These are phyloP conservation scores for Drosophila nigromelanica DNA, from an alignment of 1,140 invertebrate genomes.

Conservation along the genomic window DNA sequence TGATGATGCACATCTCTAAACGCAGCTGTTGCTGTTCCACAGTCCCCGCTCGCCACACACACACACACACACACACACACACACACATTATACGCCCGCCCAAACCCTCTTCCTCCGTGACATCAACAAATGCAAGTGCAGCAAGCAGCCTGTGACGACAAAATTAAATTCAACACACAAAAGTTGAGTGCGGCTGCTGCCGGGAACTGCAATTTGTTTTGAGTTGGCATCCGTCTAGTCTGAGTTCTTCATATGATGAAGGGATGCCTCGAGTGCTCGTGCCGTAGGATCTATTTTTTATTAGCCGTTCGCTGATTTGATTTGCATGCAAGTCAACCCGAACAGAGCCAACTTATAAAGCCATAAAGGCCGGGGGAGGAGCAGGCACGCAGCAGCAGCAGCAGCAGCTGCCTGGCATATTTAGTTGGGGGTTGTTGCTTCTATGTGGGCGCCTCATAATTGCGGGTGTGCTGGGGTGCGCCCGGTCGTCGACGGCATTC, in stretches of 20 bases:
- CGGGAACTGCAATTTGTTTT: slow-evolving; percentile 52
- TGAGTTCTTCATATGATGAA: slow-evolving; percentile 23
- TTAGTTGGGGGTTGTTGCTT: slow-evolving; percentile 57
- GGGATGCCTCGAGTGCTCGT: slow-evolving; percentile 31
- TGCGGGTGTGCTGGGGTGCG: slow-evolving; percentile 34
- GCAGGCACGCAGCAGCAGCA: slow-evolving; percentile 3
- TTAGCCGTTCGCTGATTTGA: slow-evolving; percentile 42
- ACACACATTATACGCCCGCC: not conserved
- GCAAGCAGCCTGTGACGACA: slow-evolving; percentile 29
- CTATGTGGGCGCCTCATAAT: slow-evolving; percentile 64
- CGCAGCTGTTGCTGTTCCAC: not conserved
- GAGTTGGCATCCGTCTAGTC: slow-evolving; percentile 29
- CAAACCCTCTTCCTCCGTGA: no score
- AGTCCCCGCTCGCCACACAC: not conserved
- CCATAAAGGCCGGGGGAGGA: slow-evolving; percentile 24
- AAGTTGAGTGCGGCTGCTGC: slow-evolving; percentile 22
- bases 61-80: not conserved
- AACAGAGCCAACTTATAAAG: slow-evolving; percentile 34
- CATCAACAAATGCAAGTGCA: slow-evolving; percentile 5
- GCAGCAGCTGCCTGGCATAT: slow-evolving; percentile 53
- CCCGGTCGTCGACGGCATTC: slow-evolving; percentile 44
- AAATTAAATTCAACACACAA: slow-evolving; percentile 50
- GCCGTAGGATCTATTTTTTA: slow-evolving; percentile 45
- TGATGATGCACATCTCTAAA: slow-evolving; percentile 5
- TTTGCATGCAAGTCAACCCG: slow-evolving; percentile 41